These are phyloP conservation scores for Aleiodes sp. DNA, from an alignment of 1,140 invertebrate species.

Conservation along the genomic window DNA sequence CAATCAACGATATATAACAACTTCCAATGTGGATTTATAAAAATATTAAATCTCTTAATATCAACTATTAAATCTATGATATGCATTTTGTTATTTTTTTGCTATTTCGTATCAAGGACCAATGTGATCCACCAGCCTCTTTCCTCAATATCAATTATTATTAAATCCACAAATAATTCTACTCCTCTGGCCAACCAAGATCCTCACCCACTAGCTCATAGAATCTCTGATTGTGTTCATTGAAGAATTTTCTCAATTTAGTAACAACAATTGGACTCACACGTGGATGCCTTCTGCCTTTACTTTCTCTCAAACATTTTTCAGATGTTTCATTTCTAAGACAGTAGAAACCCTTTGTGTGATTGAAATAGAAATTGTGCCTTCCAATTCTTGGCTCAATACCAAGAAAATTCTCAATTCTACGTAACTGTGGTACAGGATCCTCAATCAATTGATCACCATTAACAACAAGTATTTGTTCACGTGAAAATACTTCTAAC, in stretches of 20 bases:
- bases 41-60: slow-evolving; percentile 64
- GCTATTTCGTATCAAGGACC: slow-evolving; percentile 60
- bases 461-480: slow-evolving; percentile 94
- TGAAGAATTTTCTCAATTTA: slow-evolving; percentile 91
- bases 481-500: slow-evolving; percentile 87
- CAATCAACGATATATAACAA: slow-evolving; percentile 67
- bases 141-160: too few species aligned
- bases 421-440: slow-evolving; percentile 88
- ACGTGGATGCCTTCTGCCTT: slow-evolving; percentile 91
- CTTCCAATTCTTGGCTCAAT: slow-evolving; percentile 81
- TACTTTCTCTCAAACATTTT: slow-evolving; percentile 93
- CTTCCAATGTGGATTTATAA: slow-evolving; percentile 68
- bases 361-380: slow-evolving; percentile 96
- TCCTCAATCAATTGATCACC: slow-evolving; percentile 95
- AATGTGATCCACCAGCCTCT: slow-evolving; percentile 61
- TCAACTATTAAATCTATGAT: slow-evolving; percentile 29
- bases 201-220: slow-evolving; percentile 93
- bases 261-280: slow-evolving; percentile 86
- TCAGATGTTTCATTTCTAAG: slow-evolving; percentile 85
- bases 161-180: slow-evolving; percentile 38
- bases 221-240: slow-evolving; percentile 94
- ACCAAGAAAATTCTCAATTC: slow-evolving; percentile 89
- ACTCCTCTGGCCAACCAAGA: slow-evolving; percentile 89
- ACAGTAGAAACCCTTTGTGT: slow-evolving; percentile 97
- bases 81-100: slow-evolving; percentile 14